These are phyloP conservation scores for Drosophila sp. DNA, from an alignment of 1,140 invertebrate species.

Conservation along the genomic window DNA sequence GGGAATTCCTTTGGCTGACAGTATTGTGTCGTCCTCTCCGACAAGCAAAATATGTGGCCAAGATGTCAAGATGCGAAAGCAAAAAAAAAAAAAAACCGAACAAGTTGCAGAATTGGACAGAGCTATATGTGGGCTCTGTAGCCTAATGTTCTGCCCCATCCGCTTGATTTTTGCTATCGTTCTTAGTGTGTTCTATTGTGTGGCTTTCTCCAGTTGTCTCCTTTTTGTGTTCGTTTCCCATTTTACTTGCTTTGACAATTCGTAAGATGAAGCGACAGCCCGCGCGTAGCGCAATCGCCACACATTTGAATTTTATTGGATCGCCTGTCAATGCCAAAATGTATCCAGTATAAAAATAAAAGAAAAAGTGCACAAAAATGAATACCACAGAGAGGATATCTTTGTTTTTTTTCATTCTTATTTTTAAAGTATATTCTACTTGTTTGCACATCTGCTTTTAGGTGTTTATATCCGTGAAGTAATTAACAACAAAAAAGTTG, in stretches of 20 bases:
- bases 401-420: too few species aligned
- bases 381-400: too few species aligned
- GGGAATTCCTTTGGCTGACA: constrained; percentile 78
- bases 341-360: not conserved
- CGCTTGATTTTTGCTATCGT: constrained; percentile 69
- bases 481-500: not conserved
- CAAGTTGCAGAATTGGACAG: constrained; percentile 23
- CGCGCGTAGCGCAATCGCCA: constrained; percentile 66
- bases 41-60: constrained; percentile 82
- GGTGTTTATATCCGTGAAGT: not conserved
- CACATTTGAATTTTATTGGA: constrained; percentile 82
- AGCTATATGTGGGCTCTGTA: constrained; percentile 50
- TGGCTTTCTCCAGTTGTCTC: constrained; percentile 42
- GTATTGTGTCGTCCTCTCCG: constrained; percentile 76
- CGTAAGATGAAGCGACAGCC: constrained; percentile 69
- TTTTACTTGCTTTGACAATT: constrained; percentile 55
- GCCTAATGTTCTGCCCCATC: constrained; percentile 42
- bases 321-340: constrained; percentile 53
- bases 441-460: too few species aligned
- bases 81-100: constrained; percentile 24
- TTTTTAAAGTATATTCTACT: too few species aligned
- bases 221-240: constrained; percentile 40
- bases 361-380: too few species aligned
- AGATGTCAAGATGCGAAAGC: constrained; percentile 76
- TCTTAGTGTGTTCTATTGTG: constrained; percentile 64